phyloP scores from a whole-genome alignment of 2,888 invertebrate species.

The Hymenopus coronatus region DNA sequence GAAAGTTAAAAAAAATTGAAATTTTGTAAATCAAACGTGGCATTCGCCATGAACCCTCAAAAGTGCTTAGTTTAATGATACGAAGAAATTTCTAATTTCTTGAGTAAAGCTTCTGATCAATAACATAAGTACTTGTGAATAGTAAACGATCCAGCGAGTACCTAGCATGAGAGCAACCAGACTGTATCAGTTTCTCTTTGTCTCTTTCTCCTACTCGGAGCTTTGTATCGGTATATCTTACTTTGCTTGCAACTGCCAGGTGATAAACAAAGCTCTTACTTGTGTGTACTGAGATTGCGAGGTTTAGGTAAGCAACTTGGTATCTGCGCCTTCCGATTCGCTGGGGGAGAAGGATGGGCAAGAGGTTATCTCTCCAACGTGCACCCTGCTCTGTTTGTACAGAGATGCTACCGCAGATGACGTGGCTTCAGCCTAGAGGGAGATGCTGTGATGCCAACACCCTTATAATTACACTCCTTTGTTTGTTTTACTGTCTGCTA shows the following conservation, averaged over 20 bases:
- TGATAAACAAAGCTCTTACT: conserved; percentile 8
- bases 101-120: too few relatives aligned
- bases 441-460: neutral
- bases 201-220: neutral
- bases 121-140: too few relatives aligned
- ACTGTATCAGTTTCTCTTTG: neutral
- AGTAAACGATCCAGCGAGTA: neutral
- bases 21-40: too few relatives aligned
- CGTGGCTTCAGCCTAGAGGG: neutral
- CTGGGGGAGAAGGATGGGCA: neutral
- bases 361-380: neutral
- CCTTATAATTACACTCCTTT: neutral
- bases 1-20: too few relatives aligned
- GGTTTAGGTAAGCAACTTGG: neutral
- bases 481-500: neutral
- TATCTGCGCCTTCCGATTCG: neutral
- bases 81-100: too few relatives aligned
- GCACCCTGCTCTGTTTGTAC: neutral
- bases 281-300: neutral
- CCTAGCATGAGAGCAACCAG: neutral
- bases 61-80: too few relatives aligned
- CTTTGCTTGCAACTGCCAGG: neutral
- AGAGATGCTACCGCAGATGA: neutral
- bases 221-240: neutral
- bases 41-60: too few relatives aligned